Base-by-base conservation (phyloP, 2,113 vertebrate genomes). In the Apteryx owenii region DNA sequence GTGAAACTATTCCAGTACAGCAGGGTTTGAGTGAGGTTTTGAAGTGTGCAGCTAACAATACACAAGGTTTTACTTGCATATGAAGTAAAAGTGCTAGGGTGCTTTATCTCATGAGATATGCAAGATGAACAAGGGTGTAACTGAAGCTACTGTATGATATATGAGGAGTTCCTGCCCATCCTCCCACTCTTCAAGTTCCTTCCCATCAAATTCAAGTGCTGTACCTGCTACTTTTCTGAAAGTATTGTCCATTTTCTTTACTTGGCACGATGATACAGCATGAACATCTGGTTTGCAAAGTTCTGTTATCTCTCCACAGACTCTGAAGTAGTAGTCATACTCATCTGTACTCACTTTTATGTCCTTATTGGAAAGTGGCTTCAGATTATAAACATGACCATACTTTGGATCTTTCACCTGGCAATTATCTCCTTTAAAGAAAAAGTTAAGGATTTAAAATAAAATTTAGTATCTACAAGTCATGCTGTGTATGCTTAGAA, bases 291-390 rank as follows among this genome's bases (percentile, higher is more conserved):
- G 3, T 19, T 50, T 12, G 94, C 99, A 99, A 40, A 97, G 29
- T 1, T 60, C 44, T 5, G 22, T 65, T n/a, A 99, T 95, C 73
- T 93, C 90, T 28, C 97, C 98, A 26, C 99, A 99, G 40, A 99
- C 97, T 4, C 99, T 98, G 93, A 99, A 98, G 96, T 99, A 97
- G 96, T 99, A 99, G 56, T 88, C 98, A 62, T 99, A 99, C 28
- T 98, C 97, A 0, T 84, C 97, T 3, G 88, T 97, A 3, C 9
- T 95, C 90, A 99, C 97, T 9, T 96, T 26, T 16, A 98, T 98
- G 91, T 99, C 98, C 6, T 70, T 90, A 17, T 91, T 61, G 17
- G 98, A 97, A 90, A 99, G 98, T 1, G 99, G 97, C 76, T 85
- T 98, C 93, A 99, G 97, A 96, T 99, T 79, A 78, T 99, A 99